A percentile compares a stretch with the other conserved stretches of the same genome.
These are phyloP conservation scores for Coregonus sp. DNA, from an alignment of 2,797 vertebrate species.

Conservation along the genomic window DNA sequence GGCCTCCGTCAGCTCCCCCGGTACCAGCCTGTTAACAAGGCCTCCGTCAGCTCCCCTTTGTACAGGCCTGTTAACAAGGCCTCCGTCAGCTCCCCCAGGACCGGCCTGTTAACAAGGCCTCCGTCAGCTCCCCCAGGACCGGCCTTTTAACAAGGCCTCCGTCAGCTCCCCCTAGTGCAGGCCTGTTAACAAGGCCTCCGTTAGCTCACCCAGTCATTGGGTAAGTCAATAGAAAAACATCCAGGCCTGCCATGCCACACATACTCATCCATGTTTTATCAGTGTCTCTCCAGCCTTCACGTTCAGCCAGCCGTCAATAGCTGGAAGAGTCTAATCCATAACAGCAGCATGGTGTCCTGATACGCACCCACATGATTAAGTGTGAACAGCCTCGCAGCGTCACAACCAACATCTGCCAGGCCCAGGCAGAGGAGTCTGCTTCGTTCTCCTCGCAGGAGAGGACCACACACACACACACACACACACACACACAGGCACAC, in stretches of 20 bases:
- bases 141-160: too few relatives aligned
- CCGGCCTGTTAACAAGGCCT: too few relatives aligned
- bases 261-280: slow-evolving; percentile 65
- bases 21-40: too few relatives aligned
- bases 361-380: slow-evolving; percentile 53
- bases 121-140: too few relatives aligned
- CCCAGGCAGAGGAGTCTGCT: neutral
- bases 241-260: slow-evolving; percentile 43
- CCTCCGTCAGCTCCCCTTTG: too few relatives aligned
- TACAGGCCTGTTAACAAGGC: too few relatives aligned
- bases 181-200: slow-evolving; percentile 1
- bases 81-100: too few relatives aligned
- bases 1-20: too few relatives aligned
- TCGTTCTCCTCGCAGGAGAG: neutral
- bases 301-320: slow-evolving; percentile 58
- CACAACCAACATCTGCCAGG: slow-evolving; percentile 57
- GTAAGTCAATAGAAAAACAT: slow-evolving; percentile 62
- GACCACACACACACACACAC: slow-evolving; percentile 9
- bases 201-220: slow-evolving; percentile 44
- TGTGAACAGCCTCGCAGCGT: slow-evolving; percentile 52
- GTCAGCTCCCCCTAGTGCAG: neutral
- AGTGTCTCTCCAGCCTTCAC: slow-evolving; percentile 40
- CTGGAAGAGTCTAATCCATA: slow-evolving; percentile 68
- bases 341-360: slow-evolving; percentile 50
- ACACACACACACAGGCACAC: neutral